Evolutionary conservation across 2,888 invertebrate species (phyloP).

Genomic region (Tinea semifulvella): DNA sequence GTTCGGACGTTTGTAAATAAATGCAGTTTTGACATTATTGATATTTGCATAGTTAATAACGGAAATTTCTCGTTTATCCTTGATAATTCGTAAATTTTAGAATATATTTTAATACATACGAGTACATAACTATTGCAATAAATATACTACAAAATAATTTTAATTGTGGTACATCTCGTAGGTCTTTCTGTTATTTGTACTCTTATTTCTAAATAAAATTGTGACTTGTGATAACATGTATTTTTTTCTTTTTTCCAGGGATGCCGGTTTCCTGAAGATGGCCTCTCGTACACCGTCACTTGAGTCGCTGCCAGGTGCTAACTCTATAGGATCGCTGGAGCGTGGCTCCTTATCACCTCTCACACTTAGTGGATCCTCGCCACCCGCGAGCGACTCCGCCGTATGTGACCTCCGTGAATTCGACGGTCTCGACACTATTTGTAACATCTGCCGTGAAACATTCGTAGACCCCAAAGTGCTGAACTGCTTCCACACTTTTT

Average conservation of each 20-base stretch:
- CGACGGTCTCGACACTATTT: constrained; percentile 70
- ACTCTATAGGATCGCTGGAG: constrained; percentile 90
- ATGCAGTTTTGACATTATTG: constrained; percentile 35
- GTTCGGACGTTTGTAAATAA: constrained; percentile 29
- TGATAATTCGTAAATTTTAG: too few species aligned
- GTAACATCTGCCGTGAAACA: constrained; percentile 79
- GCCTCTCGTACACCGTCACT: constrained; percentile 92
- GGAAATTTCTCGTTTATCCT: too few species aligned
- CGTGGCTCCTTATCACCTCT: constrained; percentile 83
- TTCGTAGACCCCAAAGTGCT: constrained; percentile 79
- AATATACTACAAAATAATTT: too few species aligned
- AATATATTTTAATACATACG: too few species aligned
- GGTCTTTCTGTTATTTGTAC: too few species aligned
- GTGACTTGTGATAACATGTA: too few species aligned
- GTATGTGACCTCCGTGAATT: constrained; percentile 77
- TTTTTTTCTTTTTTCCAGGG: constrained; percentile 65
- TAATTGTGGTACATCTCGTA: too few species aligned
- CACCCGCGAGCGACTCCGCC: constrained; percentile 85
- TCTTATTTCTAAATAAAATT: too few species aligned
- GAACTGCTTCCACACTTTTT: constrained; percentile 86
- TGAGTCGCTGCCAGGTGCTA: constrained; percentile 91
- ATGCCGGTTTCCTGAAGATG: constrained; percentile 92
- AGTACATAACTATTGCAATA: too few species aligned
- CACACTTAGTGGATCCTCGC: constrained; percentile 88
- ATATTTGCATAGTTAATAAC: constrained; percentile 43